Evolutionary conservation across 2,888 invertebrate species (phyloP).

Genomic region (Drosophila buzzatii): DNA sequence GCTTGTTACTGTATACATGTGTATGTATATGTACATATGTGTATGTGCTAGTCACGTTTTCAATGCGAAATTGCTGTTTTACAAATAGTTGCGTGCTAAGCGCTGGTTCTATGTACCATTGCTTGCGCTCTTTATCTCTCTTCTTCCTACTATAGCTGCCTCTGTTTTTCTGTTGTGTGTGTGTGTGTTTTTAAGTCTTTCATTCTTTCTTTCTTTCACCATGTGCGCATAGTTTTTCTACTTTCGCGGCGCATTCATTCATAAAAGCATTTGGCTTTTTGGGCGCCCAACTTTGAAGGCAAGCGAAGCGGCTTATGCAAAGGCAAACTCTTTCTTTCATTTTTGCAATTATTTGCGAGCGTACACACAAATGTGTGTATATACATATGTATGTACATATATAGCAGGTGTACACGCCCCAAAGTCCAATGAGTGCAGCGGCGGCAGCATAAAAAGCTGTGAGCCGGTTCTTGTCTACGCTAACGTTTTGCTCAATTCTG

Average conservation of each 20-base stretch:
- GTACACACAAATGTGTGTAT: background rate
- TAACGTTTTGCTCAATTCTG: conserved; percentile 34
- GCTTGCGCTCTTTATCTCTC: conserved; percentile 10
- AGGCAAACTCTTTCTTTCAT: conserved; percentile 71
- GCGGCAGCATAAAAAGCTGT: conserved; percentile 47
- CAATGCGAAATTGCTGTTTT: conserved; percentile 60
- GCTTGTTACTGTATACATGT: conserved; percentile 12
- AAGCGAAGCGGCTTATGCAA: conserved; percentile 64
- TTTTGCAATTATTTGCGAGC: conserved; percentile 51
- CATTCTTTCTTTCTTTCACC: conserved; percentile 44
- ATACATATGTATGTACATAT: conserved; percentile 20
- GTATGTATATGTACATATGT: conserved; percentile 22
- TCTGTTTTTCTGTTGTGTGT: background rate
- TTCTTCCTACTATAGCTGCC: background rate
- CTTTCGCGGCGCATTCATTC: conserved; percentile 68
- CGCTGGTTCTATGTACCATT: conserved; percentile 16
- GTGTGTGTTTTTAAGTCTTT: conserved; percentile 7
- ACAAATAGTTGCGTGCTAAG: conserved; percentile 74
- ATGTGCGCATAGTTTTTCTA: conserved; percentile 57
- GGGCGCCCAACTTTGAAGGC: conserved; percentile 30
- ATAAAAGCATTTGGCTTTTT: conserved; percentile 66
- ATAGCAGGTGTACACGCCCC: conserved; percentile 62
- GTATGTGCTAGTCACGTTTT: conserved; percentile 40
- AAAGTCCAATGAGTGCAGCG: conserved; percentile 36
- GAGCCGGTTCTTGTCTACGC: conserved; percentile 59